A percentile compares a stretch with the other conserved stretches of the same genome.
phyloP scores from a whole-genome alignment of 53 echinoderm and acorn worm genomes.

The Temnopleurus reevesii region DNA sequence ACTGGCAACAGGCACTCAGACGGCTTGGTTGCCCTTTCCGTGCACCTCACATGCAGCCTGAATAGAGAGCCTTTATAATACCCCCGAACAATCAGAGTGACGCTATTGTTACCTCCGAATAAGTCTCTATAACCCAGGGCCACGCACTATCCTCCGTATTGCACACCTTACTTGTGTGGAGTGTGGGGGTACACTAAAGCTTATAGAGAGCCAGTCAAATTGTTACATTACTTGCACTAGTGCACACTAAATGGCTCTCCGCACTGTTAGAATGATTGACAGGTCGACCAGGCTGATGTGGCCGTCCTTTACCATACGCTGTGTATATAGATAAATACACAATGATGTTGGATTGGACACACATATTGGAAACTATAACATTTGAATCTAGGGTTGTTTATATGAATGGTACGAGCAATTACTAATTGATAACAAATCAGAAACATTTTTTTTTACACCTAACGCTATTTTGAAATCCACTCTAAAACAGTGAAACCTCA shows the following conservation, averaged over 20 bases:
- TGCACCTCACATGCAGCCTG: conserved; percentile 24
- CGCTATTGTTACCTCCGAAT: conserved; percentile 35
- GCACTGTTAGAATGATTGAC: conserved; percentile 32
- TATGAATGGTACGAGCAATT: too few species aligned
- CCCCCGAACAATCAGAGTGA: conserved; percentile 33
- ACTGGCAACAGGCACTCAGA: conserved; percentile 3
- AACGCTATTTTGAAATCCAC: too few species aligned
- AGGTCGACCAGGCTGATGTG: neutral
- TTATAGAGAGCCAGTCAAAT: conserved; percentile 26
- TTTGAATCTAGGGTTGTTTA: too few species aligned
- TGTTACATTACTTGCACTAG: conserved; percentile 40
- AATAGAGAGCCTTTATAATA: conserved; percentile 44
- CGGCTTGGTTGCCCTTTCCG: conserved; percentile 12
- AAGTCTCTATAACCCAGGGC: conserved; percentile 26
- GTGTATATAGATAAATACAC: too few species aligned
- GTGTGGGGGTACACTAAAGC: conserved; percentile 2
- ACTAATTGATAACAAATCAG: too few species aligned
- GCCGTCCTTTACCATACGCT: too few species aligned
- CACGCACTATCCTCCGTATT: neutral
- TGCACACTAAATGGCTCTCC: conserved; percentile 45
- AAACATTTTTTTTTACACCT: too few species aligned
- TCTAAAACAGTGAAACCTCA: too few species aligned
- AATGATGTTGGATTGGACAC: too few species aligned
- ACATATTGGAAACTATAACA: too few species aligned
- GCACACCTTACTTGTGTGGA: conserved; percentile 17